A percentile compares a stretch with the other conserved stretches of the same genome.
phyloP scores from a whole-genome alignment of 2,797 vertebrate genomes.

The Ctenopoma kingsleyae region DNA sequence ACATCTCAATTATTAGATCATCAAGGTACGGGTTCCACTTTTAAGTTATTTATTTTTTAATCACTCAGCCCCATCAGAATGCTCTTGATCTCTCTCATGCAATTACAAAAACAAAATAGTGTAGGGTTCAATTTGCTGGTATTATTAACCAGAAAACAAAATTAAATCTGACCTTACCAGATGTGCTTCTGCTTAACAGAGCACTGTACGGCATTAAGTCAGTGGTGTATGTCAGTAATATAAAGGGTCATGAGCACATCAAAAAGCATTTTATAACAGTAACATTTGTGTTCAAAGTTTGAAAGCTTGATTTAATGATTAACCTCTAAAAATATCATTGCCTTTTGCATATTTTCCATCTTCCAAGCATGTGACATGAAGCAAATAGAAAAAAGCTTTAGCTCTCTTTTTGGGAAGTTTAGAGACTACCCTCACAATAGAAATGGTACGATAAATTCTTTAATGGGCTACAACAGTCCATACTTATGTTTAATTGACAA shows the following conservation, averaged over 20 bases:
- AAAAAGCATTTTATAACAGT: slow-evolving; percentile 31
- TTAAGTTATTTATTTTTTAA: slow-evolving; percentile 46
- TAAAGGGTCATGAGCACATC: slow-evolving; percentile 42
- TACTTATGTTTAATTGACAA: slow-evolving; percentile 12
- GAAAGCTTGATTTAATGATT: slow-evolving; percentile 39
- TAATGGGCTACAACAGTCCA: slow-evolving; percentile 8
- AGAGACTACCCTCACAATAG: slow-evolving; percentile 11
- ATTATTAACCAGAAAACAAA: slow-evolving; percentile 49
- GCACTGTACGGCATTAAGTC: slow-evolving; percentile 30
- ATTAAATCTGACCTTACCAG: slow-evolving; percentile 40
- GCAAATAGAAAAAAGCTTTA: slow-evolving; percentile 26
- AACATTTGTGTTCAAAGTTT: slow-evolving; percentile 44
- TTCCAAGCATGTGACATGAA: slow-evolving; percentile 49
- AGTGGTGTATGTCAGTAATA: slow-evolving; percentile 32
- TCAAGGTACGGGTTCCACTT: slow-evolving; percentile 33
- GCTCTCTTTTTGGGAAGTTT: slow-evolving; percentile 28
- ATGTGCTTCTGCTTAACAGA: slow-evolving; percentile 50
- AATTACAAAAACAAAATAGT: slow-evolving; percentile 37
- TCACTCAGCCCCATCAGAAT: slow-evolving; percentile 10
- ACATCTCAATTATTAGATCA: slow-evolving; percentile 66
- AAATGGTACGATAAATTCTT: slow-evolving; percentile 18
- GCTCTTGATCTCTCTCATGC: slow-evolving; percentile 7
- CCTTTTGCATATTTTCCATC: slow-evolving; percentile 30
- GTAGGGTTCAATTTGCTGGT: slow-evolving; percentile 24
- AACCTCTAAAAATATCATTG: slow-evolving; percentile 58